Percentiles rank a stretch among this genome's conserved stretches.
These are phyloP conservation scores for Lutraria rhynchaena DNA, from an alignment of 1,140 invertebrate species.

Conservation along the genomic window DNA sequence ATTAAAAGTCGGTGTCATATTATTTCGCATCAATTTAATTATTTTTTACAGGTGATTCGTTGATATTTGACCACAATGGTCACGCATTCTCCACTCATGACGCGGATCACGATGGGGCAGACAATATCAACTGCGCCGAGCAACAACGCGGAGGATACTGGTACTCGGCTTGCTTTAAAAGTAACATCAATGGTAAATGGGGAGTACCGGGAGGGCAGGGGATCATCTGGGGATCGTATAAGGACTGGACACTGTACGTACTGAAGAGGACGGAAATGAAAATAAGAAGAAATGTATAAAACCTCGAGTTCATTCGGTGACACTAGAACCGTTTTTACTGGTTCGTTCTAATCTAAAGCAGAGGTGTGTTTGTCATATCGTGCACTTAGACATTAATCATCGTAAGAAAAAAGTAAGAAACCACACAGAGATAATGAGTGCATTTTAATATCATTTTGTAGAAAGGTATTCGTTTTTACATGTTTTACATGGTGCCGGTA, in stretches of 20 bases:
- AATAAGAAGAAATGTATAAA: conserved; percentile 12
- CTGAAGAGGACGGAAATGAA: conserved; percentile 43
- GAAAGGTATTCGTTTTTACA: no score
- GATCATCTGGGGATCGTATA: conserved; percentile 45
- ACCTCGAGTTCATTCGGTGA: no score
- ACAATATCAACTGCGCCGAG: conserved; percentile 37
- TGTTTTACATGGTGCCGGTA: no score
- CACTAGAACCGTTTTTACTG: no score
- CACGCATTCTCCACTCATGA: conserved; percentile 46
- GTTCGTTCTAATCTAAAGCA: no score
- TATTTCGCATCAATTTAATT: no score
- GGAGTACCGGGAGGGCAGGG: conserved; percentile 32
- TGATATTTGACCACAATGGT: conserved; percentile 45
- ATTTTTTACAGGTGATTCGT: conserved; percentile 31
- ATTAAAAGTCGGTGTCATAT: no score
- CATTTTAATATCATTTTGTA: no score
- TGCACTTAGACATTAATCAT: no score
- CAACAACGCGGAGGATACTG: conserved; percentile 54
- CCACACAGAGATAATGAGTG: no score
- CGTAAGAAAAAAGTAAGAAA: no score
- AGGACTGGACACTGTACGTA: conserved; percentile 45
- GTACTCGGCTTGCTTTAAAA: conserved; percentile 47
- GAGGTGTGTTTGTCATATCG: no score
- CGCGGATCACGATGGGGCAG: conserved; percentile 24
- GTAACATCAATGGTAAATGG: conserved; percentile 55